These are phyloP conservation scores for Antechinus flavipes DNA, from an alignment of 2,113 vertebrate genomes.

Conservation along the genomic window DNA sequence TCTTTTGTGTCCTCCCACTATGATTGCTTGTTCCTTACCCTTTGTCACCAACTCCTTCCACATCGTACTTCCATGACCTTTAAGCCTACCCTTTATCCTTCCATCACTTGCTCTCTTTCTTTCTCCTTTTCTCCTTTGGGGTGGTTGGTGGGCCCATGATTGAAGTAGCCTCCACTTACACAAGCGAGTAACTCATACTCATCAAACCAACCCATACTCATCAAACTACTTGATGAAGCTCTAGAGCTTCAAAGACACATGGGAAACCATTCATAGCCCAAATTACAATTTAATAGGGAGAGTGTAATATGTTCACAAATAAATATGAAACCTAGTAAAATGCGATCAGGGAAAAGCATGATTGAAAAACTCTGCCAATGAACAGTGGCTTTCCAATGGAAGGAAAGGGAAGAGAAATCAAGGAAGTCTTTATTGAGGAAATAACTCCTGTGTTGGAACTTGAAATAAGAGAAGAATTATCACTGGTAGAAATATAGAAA, in stretches of 20 bases:
- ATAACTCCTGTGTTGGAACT: not conserved
- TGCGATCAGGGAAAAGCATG: not conserved
- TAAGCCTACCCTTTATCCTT: not conserved
- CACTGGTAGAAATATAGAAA: not conserved
- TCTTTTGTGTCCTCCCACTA: not conserved
- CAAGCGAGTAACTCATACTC: not conserved
- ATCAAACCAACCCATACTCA: not conserved
- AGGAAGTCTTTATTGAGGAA: not conserved
- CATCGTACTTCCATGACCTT: not conserved
- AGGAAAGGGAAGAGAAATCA: not conserved
- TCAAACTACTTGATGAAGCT: not conserved
- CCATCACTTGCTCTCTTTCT: not conserved
- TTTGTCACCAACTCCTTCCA: not conserved
- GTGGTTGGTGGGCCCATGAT: not conserved
- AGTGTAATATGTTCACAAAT: not conserved
- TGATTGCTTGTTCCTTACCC: not conserved
- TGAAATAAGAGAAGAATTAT: not conserved
- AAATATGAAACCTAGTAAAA: not conserved
- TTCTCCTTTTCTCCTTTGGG: not conserved
- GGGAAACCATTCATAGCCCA: not conserved
- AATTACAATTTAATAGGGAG: not conserved
- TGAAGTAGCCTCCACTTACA: not conserved
- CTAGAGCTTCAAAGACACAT: not conserved
- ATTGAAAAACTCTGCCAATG: not conserved
- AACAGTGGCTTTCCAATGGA: not conserved